Conservation (phyloP, 2,888 invertebrate species). For the Caenorhabditis imperialis region DNA sequence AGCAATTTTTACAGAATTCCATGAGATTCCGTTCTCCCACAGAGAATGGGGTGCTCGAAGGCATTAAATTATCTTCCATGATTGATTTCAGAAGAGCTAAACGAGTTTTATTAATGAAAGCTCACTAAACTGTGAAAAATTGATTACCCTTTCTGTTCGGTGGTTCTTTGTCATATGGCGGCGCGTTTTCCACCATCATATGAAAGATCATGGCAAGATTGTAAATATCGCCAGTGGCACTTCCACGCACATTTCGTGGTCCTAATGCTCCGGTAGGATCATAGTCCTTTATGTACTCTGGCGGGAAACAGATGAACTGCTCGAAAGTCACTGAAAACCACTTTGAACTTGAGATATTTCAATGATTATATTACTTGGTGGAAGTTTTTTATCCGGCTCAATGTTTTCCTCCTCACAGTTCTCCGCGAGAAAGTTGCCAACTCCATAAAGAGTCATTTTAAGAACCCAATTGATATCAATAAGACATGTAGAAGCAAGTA, state of each 20-base stretch:
- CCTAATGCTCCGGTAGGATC: slow-evolving; percentile 65
- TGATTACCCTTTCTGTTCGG: no score
- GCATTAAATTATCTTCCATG: slow-evolving; percentile 22
- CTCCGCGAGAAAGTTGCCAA: slow-evolving; percentile 63
- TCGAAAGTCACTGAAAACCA: slow-evolving; percentile 28
- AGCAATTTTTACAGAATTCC: slow-evolving; percentile 21
- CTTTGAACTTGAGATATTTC: neutral
- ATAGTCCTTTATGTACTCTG: slow-evolving; percentile 69
- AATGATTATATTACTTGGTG: slow-evolving; percentile 24
- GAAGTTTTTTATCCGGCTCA: slow-evolving; percentile 53
- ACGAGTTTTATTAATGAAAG: no score
- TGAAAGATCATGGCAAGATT: slow-evolving; percentile 62
- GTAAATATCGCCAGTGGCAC: slow-evolving; percentile 70
- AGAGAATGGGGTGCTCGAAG: neutral
- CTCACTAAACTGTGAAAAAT: no score
- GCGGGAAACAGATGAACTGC: slow-evolving; percentile 69
- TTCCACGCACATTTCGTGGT: slow-evolving; percentile 56
- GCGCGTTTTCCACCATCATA: slow-evolving; percentile 64
- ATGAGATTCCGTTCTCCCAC: slow-evolving; percentile 15
- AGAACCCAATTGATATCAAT: slow-evolving; percentile 77
- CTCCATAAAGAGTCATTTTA: slow-evolving; percentile 73
- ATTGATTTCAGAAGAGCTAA: no score
- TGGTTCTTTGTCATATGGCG: slow-evolving; percentile 49
- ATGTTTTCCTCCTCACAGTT: slow-evolving; percentile 60
- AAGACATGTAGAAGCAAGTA: slow-evolving; percentile 69